These are phyloP conservation scores for Tapirus indicus DNA, from an alignment of 2,797 vertebrate species.

Conservation along the genomic window DNA sequence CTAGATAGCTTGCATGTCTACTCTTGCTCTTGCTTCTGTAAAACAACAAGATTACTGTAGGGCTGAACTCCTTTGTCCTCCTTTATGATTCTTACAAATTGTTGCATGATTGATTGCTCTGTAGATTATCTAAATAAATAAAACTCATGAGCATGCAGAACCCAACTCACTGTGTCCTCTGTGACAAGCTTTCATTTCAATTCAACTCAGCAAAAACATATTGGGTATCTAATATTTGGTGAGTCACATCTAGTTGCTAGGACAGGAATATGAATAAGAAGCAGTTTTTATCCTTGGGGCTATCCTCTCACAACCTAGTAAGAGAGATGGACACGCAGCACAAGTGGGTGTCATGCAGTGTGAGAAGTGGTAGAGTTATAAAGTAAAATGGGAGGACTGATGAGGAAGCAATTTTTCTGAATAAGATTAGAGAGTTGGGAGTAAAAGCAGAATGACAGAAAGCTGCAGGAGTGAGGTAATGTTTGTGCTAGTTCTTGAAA, in stretches of 20 bases:
- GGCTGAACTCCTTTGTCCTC: neutral
- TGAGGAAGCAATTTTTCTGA: neutral
- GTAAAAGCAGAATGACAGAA: neutral
- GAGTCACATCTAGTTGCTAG: neutral
- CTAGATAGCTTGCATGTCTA: neutral
- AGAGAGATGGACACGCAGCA: neutral
- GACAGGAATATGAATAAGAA: neutral
- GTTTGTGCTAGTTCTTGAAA: neutral
- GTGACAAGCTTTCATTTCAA: slow-evolving; percentile 2
- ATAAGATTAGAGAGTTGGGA: neutral
- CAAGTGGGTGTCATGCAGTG: neutral
- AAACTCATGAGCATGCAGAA: neutral
- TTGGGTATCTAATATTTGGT: neutral
- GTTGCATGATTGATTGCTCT: neutral
- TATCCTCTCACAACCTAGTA: neutral
- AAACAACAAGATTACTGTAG: neutral
- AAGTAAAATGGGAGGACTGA: neutral
- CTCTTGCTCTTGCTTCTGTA: neutral
- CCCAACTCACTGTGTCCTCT: neutral
- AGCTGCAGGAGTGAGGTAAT: neutral
- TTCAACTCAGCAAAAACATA: neutral
- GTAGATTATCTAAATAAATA: neutral
- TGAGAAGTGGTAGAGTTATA: neutral
- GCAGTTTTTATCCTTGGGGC: neutral
- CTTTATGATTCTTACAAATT: neutral